A percentile compares a stretch with the other conserved stretches of the same genome.
phyloP scores from a whole-genome alignment of 2,888 invertebrate species.

The Baronia brevicornis region DNA sequence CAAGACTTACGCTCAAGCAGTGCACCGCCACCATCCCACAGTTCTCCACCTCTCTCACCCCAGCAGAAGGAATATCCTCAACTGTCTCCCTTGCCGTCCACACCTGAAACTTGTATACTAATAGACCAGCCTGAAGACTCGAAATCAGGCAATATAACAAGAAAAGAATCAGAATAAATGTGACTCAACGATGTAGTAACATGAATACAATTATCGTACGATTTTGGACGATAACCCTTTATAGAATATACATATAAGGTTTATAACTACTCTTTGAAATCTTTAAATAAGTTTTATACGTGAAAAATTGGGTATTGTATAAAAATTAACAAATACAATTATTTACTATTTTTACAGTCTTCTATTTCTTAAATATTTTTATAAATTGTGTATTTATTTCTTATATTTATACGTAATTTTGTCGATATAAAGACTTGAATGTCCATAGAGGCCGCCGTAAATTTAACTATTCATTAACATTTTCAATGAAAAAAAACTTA shows the following conservation, averaged over 20 bases:
- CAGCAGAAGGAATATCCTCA: slow-evolving; percentile 28
- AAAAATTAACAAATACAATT: slow-evolving; percentile 6
- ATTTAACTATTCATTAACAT: slow-evolving; percentile 1
- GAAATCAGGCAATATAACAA: slow-evolving; percentile 17
- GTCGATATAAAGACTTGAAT: slow-evolving; percentile 1
- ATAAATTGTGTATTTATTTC: slow-evolving; percentile 6
- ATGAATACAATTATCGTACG: too few relatives aligned
- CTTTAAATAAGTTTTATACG: too few relatives aligned
- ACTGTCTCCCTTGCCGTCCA: slow-evolving; percentile 17
- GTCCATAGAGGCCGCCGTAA: slow-evolving; percentile 11
- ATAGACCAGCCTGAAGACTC: slow-evolving; percentile 35
- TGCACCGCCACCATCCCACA: slow-evolving; percentile 32
- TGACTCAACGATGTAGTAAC: slow-evolving; percentile 16
- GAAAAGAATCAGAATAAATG: slow-evolving; percentile 31
- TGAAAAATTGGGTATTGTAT: too few relatives aligned
- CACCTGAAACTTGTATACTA: slow-evolving; percentile 42
- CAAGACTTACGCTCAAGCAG: slow-evolving; percentile 43
- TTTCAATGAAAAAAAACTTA: not conserved
- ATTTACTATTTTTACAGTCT: slow-evolving; percentile 11
- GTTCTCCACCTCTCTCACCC: slow-evolving; percentile 30
- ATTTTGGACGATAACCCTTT: too few relatives aligned
- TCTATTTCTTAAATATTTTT: slow-evolving; percentile 13
- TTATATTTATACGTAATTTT: slow-evolving; percentile 6
- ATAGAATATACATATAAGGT: too few relatives aligned
- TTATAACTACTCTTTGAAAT: too few relatives aligned